A percentile compares a stretch with the other conserved stretches of the same genome.
phyloP scores from a whole-genome alignment of 2,888 invertebrate species.

The Cerastoderma edule region DNA sequence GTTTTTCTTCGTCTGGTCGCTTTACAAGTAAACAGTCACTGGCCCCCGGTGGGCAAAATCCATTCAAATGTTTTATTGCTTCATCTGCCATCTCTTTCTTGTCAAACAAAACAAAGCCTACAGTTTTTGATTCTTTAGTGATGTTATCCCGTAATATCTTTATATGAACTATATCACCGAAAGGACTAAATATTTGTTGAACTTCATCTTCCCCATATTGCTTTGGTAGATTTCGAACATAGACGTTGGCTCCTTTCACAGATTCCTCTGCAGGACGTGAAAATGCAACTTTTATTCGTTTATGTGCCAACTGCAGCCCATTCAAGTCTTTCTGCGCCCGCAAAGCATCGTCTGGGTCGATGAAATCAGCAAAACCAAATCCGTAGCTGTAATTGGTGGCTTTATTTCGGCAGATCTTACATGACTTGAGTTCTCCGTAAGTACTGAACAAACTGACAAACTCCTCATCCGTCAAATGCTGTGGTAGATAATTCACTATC shows the following conservation, averaged over 20 bases:
- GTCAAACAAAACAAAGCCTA: constrained; percentile 93
- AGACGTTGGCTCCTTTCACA: constrained; percentile 97
- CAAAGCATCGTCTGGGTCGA: constrained; percentile 92
- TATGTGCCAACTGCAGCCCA: constrained; percentile 94
- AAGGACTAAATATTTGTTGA: constrained; percentile 93
- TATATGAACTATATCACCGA: constrained; percentile 95
- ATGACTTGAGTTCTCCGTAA: constrained; percentile 94
- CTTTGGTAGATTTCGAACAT: constrained; percentile 93
- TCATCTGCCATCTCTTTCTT: constrained; percentile 95
- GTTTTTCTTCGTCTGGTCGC: constrained; percentile 83
- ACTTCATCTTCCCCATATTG: constrained; percentile 89
- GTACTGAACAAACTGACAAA: constrained; percentile 94
- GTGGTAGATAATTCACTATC: constrained; percentile 97
- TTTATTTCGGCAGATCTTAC: constrained; percentile 88
- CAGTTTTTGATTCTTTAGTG: constrained; percentile 93
- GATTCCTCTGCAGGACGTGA: constrained; percentile 95
- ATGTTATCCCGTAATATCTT: constrained; percentile 94
- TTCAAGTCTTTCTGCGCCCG: constrained; percentile 94
- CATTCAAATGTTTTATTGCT: constrained; percentile 92
- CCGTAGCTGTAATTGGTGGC: constrained; percentile 97
- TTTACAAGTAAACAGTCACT: constrained; percentile 93
- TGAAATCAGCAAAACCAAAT: constrained; percentile 97
- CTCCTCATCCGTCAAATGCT: constrained; percentile 95
- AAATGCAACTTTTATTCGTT: constrained; percentile 96
- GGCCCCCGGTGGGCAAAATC: constrained; percentile 92